Conservation (phyloP, 2,888 invertebrate species). For the Cryptops parisi region DNA sequence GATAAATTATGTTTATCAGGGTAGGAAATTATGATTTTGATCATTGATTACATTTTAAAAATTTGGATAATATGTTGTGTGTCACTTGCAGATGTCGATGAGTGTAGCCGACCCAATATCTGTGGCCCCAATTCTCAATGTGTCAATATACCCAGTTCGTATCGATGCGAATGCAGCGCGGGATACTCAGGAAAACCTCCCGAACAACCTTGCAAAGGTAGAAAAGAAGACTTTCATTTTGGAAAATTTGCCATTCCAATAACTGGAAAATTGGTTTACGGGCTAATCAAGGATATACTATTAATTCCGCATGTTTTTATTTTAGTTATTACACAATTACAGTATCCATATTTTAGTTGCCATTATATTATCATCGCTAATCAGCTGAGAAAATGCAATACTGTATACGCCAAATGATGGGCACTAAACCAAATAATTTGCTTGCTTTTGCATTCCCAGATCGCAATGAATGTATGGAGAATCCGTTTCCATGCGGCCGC, state of each 20-base stretch:
- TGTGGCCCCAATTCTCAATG: slow-evolving; percentile 24
- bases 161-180: slow-evolving; percentile 21
- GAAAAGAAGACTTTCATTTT: no score
- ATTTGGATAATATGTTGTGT: no score
- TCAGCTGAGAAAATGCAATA: no score
- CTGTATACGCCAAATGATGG: no score
- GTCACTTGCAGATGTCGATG: slow-evolving; percentile 25
- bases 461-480: slow-evolving; percentile 23
- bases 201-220: slow-evolving; percentile 21
- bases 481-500: slow-evolving; percentile 24
- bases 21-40: slow-evolving; percentile 1
- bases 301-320: not conserved
- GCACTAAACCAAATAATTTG: no score
- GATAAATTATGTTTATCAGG: no score
- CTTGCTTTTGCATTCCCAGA: slow-evolving; percentile 14
- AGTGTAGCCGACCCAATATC: slow-evolving; percentile 20
- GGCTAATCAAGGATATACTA: not conserved
- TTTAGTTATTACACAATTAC: slow-evolving; percentile 5
- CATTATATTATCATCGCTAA: not conserved
- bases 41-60: not conserved
- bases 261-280: no score
- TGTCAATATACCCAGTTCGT: slow-evolving; percentile 22
- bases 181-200: slow-evolving; percentile 19
- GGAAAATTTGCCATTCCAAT: no score
- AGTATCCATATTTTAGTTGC: not conserved